Evolutionary conservation across 2,113 vertebrate genomes (phyloP), one percentile per base, ranked within the genome.

Genomic region (Bagarius yarrelli): DNA sequence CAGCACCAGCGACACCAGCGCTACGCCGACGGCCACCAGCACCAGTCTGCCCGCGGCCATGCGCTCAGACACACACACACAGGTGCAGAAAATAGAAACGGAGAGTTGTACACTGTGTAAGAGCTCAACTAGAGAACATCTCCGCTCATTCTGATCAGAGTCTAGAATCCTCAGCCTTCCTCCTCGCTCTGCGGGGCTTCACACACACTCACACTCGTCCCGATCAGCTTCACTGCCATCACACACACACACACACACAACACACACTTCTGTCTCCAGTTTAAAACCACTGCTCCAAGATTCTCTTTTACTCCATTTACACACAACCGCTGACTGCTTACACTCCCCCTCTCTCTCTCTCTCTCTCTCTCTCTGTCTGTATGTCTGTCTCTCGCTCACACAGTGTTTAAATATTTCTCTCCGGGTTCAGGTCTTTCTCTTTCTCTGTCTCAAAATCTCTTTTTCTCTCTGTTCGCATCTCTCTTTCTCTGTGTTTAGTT

Each of bases 1-100:
- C 23, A 99, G 94, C 76, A 98, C 89, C 25, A 99, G 94, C 6
- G 97, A 99, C 85, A 97, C 91, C 86, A 99, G 93, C 83, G 97
- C 98, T 85, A 96, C 95, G 27, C 94, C 93, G 90, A 95, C 97
- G 2, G 97, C 97, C n/a, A 92, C 95, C 80, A 90, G 94, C 90
- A 99, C 96, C 83, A 99, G 93, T 91, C 95, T 96, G 90, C 95
- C 95, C 89, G 95, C 92, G 85, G 96, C 95, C 98, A 98, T 98
- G 82, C 88, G 94, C 85, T 79, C 86, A 86, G 5, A 56, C 0
- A 32, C 72, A 71, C 76, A 73, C 75, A 67, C 63, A 67, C 71
- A 14, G 47, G 64, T 67, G 56, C 60, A 5, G 8, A 2, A 32
- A 53, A 27, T 32, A 53, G 59, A 25, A 64, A 87, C 83, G 83